phyloP scores from a whole-genome alignment of 2,888 invertebrate genomes.

The Coleophora deauratella region DNA sequence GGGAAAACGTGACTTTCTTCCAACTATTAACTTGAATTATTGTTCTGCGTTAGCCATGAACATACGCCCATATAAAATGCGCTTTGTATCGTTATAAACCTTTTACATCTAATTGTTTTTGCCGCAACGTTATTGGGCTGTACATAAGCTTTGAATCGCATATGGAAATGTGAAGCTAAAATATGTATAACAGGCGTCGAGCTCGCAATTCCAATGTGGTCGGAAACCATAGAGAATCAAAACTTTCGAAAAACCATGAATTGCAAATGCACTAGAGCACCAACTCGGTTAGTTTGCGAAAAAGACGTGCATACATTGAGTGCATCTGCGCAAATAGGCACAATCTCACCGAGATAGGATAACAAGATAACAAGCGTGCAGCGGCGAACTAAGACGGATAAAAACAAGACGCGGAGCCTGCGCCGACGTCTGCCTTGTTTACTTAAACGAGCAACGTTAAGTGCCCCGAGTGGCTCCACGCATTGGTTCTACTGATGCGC shows the following conservation, averaged over 20 bases:
- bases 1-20: constrained; percentile 52
- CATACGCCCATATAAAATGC: constrained; percentile 7
- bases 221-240: constrained; percentile 9
- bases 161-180: background rate
- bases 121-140: no score
- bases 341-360: constrained; percentile 68
- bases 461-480: constrained; percentile 22
- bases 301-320: constrained; percentile 47
- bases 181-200: no score
- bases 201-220: constrained; percentile 9
- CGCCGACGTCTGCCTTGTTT: constrained; percentile 64
- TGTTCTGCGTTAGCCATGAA: constrained; percentile 24
- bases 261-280: constrained; percentile 13
- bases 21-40: constrained; percentile 39
- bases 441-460: constrained; percentile 64
- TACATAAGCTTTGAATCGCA: no score
- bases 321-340: constrained; percentile 59
- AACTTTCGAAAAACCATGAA: constrained; percentile 12
- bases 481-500: constrained; percentile 3
- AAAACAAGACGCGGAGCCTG: constrained; percentile 61
- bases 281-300: constrained; percentile 26
- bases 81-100: background rate
- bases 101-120: no score
- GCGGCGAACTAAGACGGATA: constrained; percentile 61
- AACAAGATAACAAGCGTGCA: constrained; percentile 71